These are phyloP conservation scores for Onychomys arenicola DNA, from an alignment of 2,797 vertebrate genomes.

Conservation along the genomic window DNA sequence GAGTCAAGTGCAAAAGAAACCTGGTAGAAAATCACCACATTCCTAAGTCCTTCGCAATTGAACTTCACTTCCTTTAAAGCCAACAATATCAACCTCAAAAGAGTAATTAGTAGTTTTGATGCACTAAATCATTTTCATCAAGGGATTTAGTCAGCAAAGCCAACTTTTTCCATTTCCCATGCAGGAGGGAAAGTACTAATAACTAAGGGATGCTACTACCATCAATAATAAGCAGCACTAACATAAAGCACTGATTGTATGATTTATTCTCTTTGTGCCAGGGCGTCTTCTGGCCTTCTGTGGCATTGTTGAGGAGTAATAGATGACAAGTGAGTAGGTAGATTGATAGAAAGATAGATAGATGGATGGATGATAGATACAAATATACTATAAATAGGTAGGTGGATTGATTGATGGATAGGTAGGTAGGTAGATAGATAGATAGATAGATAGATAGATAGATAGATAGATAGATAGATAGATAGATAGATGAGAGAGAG, in stretches of 20 bases:
- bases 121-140: constrained; percentile 9
- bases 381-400: background rate
- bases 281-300: background rate
- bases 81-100: constrained; percentile 28
- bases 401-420: background rate
- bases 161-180: background rate
- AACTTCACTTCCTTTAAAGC: constrained; percentile 33
- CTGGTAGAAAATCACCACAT: constrained; percentile 19
- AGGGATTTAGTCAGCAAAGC: background rate
- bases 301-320: background rate
- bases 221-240: background rate
- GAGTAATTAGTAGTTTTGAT: background rate
- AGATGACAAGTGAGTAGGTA: background rate
- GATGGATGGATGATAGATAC: too few species aligned
- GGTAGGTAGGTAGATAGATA: too few species aligned
- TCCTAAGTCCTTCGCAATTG: background rate
- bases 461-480: background rate
- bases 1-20: background rate
- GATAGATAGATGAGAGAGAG: too few species aligned
- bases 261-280: background rate
- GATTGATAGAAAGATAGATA: background rate
- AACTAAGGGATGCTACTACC: background rate
- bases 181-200: background rate
- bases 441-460: background rate
- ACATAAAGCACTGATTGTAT: background rate